A percentile compares a stretch with the other conserved stretches of the same genome.
phyloP scores from a whole-genome alignment of 2,797 vertebrate genomes.

The Peromyscus aztecus region DNA sequence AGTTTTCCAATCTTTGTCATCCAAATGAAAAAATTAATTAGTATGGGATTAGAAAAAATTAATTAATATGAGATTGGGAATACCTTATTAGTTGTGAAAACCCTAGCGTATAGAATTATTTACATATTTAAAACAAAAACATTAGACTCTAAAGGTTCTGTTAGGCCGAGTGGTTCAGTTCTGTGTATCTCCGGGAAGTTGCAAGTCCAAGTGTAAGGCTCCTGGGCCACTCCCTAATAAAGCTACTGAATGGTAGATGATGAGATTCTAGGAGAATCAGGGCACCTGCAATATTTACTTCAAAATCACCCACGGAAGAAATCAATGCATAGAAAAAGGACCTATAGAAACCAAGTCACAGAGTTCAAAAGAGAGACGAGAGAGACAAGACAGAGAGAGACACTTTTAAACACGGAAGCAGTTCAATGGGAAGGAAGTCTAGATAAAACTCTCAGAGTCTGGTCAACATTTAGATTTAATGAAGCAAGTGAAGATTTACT shows the following conservation, averaged over 20 bases:
- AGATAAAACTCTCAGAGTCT: constrained; percentile 60
- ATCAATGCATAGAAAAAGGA: constrained; percentile 74
- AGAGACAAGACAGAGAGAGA: background rate
- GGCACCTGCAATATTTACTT: constrained; percentile 73
- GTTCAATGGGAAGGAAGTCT: constrained; percentile 67
- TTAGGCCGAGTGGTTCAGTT: constrained; percentile 25
- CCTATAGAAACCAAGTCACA: constrained; percentile 62
- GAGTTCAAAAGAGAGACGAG: background rate
- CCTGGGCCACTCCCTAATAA: background rate
- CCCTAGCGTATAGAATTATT: constrained; percentile 36
- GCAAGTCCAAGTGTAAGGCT: background rate
- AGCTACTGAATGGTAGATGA: constrained; percentile 48
- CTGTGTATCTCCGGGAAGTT: background rate
- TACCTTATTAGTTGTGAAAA: constrained; percentile 19
- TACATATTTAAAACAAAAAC: constrained; percentile 62
- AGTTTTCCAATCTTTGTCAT: constrained; percentile 41
- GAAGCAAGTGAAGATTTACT: constrained; percentile 68
- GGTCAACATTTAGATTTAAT: constrained; percentile 58
- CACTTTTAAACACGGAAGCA: constrained; percentile 62
- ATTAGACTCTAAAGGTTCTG: background rate
- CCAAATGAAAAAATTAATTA: constrained; percentile 50
- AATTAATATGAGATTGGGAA: constrained; percentile 17
- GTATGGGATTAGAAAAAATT: background rate
- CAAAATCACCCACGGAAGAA: constrained; percentile 73
- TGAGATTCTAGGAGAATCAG: constrained; percentile 73